These are phyloP conservation scores for Mimas tiliae DNA, from an alignment of 2,888 invertebrate genomes.

Conservation along the genomic window DNA sequence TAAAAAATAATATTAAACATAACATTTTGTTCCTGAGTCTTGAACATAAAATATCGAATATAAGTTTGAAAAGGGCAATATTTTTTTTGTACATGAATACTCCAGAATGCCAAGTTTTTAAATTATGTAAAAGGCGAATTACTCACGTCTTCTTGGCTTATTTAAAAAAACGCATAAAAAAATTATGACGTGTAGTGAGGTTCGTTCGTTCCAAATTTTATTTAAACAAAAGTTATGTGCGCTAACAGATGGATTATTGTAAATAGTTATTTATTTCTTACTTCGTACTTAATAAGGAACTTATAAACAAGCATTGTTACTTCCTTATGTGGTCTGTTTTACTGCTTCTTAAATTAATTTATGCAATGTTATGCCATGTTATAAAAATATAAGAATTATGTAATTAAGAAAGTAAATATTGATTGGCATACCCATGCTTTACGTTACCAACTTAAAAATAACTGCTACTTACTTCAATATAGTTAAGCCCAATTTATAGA, in stretches of 20 bases:
- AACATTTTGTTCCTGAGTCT: background rate
- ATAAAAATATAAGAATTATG: too few relatives aligned
- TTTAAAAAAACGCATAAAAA: background rate
- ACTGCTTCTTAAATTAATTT: conserved; percentile 2
- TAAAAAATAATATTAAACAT: background rate
- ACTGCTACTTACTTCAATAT: too few relatives aligned
- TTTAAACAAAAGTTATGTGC: conserved; percentile 17
- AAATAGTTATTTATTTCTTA: conserved; percentile 61
- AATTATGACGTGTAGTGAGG: background rate
- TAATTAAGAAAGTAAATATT: too few relatives aligned
- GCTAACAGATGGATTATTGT: conserved; percentile 24
- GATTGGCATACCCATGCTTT: too few relatives aligned
- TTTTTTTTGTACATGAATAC: conserved; percentile 11
- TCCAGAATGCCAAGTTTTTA: conserved; percentile 22
- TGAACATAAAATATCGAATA: background rate
- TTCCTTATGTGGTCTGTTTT: conserved; percentile 35
- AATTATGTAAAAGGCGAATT: conserved; percentile 13
- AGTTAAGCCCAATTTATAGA: too few relatives aligned
- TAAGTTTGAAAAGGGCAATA: conserved; percentile 1
- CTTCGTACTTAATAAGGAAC: conserved; percentile 57
- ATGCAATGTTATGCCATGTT: background rate
- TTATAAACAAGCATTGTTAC: conserved; percentile 50
- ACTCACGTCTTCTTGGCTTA: background rate
- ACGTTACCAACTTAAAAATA: background rate
- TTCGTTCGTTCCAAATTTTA: conserved; percentile 2